phyloP scores from a whole-genome alignment of 2,113 vertebrate species.

The Cathartes aura region DNA sequence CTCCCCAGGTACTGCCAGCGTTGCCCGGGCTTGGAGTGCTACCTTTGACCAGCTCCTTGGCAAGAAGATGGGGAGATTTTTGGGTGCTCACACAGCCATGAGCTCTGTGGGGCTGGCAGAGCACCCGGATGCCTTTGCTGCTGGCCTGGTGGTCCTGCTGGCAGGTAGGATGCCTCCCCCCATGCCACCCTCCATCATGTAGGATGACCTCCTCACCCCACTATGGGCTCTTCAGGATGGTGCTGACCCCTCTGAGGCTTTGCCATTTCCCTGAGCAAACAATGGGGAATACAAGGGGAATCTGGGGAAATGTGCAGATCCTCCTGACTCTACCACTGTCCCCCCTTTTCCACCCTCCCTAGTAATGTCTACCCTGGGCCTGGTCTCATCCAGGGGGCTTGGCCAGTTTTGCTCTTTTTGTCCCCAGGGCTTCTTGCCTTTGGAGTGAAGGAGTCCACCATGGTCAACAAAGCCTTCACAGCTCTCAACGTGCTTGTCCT shows the following conservation, averaged over 20 bases:
- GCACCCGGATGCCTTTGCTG: slow-evolving; percentile 85
- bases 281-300: background rate
- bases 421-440: slow-evolving; percentile 82
- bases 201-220: background rate
- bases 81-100: slow-evolving; percentile 69
- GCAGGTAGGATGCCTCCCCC: slow-evolving; percentile 73
- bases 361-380: background rate
- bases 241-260: background rate
- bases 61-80: slow-evolving; percentile 76
- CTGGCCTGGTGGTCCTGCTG: slow-evolving; percentile 81
- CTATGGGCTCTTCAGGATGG: background rate
- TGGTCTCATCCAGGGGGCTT: background rate
- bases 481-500: slow-evolving; percentile 81
- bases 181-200: background rate
- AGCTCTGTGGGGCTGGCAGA: slow-evolving; percentile 78
- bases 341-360: background rate
- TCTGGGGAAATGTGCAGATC: background rate
- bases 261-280: background rate
- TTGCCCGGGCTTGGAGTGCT: slow-evolving; percentile 86
- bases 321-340: background rate
- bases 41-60: slow-evolving; percentile 86
- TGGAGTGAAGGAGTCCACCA: slow-evolving; percentile 87
- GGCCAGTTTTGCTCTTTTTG: background rate
- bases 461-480: slow-evolving; percentile 86
- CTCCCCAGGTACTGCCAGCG: slow-evolving; percentile 84